Base-by-base conservation (phyloP, 2,888 invertebrate genomes). In the Noctua janthe region DNA sequence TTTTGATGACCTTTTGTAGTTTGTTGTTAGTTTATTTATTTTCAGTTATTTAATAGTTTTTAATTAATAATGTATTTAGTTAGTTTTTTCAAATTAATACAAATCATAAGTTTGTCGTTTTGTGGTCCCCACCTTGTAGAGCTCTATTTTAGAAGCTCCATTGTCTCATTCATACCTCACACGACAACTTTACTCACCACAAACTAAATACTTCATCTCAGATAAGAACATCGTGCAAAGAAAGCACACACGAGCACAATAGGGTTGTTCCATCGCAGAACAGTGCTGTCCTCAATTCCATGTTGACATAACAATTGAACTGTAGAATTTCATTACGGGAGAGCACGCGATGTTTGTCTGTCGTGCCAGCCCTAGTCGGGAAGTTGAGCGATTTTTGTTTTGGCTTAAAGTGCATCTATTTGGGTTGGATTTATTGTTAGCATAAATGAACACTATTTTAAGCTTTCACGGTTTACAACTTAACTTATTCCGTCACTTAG, bases 231-330 rank as follows among this genome's bases (percentile, higher is more conserved):
- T 49, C 39, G 69, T 49, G 10, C 51, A 39, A 64, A 74, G 70
- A 73, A 73, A 82, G 76, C 47, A 74, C 70, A 71, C 62, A 20
- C 77, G n/a, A 29, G 43, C 43, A 75, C 72, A 86, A 86, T 76
- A 86, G 76, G 67, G 66, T 74, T 83, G 80, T 76, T 72, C 84
- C 72, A 70, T 83, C 74, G 47, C 56, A 62, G 54, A 79, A 77
- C 71, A 83, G 83, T 83, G 76, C 49, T 80, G 78, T 77, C 80
- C 80, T 84, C 74, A 69, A 86, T 80, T 69, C 80, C 11, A 51
- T 87, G 74, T 87, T 88, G 85, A 83, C 78, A 70, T 71, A 76
- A 80, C 87, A 89, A 87, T 87, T 85, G 81, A 87, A 87, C 75
- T 79, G 83, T 67, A 80, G 77, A 89, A 87, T 85, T 86, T 87